phyloP scores from a whole-genome alignment of 2,797 vertebrate species.

The Coracias cyanogaster region DNA sequence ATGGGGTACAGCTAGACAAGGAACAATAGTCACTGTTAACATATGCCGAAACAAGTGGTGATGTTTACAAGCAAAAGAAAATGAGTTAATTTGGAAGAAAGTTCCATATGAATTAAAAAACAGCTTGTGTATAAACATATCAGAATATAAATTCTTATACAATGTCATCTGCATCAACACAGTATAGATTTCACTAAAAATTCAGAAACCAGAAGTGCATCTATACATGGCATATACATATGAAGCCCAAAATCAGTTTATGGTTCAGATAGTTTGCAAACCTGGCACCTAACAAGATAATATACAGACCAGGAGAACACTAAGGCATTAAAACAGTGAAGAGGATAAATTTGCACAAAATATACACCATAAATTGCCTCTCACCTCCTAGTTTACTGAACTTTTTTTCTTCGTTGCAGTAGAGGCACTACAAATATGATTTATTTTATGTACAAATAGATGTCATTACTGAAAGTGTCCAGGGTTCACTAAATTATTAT shows the following conservation, averaged over 20 bases:
- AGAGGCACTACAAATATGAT: neutral
- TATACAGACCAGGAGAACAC: neutral
- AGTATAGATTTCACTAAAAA: neutral
- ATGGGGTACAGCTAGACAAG: conserved; percentile 91
- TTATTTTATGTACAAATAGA: neutral
- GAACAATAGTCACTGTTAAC: conserved; percentile 46
- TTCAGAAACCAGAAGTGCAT: neutral
- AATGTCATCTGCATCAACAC: neutral
- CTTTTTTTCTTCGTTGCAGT: neutral
- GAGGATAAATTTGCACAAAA: neutral
- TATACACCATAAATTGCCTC: neutral
- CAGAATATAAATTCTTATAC: neutral
- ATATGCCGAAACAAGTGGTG: neutral
- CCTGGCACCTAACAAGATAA: neutral
- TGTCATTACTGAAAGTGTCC: neutral
- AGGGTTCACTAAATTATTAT: neutral
- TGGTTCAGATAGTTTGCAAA: neutral
- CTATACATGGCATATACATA: neutral
- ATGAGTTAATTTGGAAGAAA: neutral
- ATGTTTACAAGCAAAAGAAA: neutral
- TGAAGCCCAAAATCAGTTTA: neutral
- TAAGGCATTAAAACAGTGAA: neutral
- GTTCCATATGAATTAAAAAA: neutral
- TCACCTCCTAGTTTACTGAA: neutral
- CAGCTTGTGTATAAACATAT: neutral